Evolutionary conservation across 1,140 invertebrate species (phyloP), one percentile per base, ranked within the genome.

Genomic region (Pteromalus puparum): DNA sequence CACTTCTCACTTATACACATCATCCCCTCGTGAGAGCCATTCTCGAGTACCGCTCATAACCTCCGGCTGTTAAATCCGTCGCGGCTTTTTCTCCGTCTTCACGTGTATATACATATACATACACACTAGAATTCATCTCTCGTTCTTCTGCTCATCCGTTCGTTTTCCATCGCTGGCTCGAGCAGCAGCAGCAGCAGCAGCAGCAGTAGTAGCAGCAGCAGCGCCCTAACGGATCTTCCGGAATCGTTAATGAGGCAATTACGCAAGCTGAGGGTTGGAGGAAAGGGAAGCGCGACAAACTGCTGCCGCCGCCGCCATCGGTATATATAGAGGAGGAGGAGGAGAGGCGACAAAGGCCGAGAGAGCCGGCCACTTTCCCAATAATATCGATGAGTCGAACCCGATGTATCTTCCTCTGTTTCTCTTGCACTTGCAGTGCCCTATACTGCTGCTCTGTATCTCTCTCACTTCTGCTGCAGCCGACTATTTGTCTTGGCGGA

Each of bases 241-340:
- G 46, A 72, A 48, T 83, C 65, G 74, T 78, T 83, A 77, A 78
- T 72, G 75, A 83, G 46, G 42, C 67, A 78, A 83, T 83, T 78
- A 72, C 61, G 46, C 38, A 30, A 82, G 6, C 9, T 15, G 38
- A 38, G 38, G 21, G 73, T 30, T 13, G 30, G 68, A 18, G 38
- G 28, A 74, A 34, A 18, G 65, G 15, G 24, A 26, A 68, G 21
- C 61, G 28, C 38, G 74, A 76, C 74, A 76, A 76, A 76, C 74
- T 76, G n/a, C 74, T 72, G 26, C 68, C 26, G 12, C 10, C 4
- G 12, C 10, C 26, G 1, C n/a, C 13, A 12, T 4, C 21, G 9
- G 26, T 24, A 24, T 13, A 72, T 1, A 70, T 24, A 7, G 1
- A n/a, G 28, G 1, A 26, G 12, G 26, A 7, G 12, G 68, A 72